A percentile compares a stretch with the other conserved stretches of the same genome.
These are phyloP conservation scores for Coecobrya sp. DNA, from an alignment of 2,888 invertebrate species.

Conservation along the genomic window DNA sequence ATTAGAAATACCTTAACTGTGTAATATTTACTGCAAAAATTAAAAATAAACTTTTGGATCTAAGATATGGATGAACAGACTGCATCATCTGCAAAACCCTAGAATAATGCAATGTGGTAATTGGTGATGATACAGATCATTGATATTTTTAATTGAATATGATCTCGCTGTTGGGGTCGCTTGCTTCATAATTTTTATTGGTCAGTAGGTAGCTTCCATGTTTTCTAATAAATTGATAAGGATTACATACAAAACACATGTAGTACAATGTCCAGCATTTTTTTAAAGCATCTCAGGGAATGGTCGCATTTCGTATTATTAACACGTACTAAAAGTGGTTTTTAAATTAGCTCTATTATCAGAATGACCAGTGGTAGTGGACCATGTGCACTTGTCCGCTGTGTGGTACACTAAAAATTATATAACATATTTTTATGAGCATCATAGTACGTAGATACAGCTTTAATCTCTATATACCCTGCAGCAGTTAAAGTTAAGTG, in stretches of 20 bases:
- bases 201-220: slow-evolving; percentile 13
- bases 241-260: not conserved
- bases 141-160: not conserved
- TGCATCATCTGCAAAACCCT: too few relatives aligned
- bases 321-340: too few relatives aligned
- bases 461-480: not conserved
- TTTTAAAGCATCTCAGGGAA: not conserved
- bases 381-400: too few relatives aligned
- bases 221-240: not conserved
- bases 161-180: not conserved
- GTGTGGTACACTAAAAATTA: too few relatives aligned
- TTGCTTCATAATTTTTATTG: not conserved
- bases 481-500: not conserved
- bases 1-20: not conserved
- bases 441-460: not conserved
- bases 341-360: too few relatives aligned
- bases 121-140: not conserved
- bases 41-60: not conserved
- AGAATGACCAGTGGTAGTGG: too few relatives aligned
- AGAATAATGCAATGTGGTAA: too few relatives aligned
- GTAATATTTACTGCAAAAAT: not conserved
- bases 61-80: too few relatives aligned
- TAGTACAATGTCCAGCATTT: not conserved
- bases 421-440: not conserved
- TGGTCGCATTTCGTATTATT: too few relatives aligned